These are phyloP conservation scores for Petromus typicus DNA, from an alignment of 2,113 vertebrate species.

Conservation along the genomic window DNA sequence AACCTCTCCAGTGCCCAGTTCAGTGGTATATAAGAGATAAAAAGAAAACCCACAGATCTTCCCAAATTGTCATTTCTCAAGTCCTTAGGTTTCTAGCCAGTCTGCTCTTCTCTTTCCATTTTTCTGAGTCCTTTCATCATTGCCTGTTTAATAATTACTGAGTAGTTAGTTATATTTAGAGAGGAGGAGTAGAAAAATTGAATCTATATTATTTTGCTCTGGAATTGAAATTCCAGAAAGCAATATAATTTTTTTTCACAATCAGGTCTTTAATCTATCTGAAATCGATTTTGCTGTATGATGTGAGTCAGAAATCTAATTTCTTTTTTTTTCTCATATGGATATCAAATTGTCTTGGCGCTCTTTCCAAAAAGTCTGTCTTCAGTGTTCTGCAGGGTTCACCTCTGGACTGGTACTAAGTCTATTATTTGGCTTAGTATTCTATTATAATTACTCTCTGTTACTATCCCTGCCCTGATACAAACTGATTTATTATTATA, in stretches of 20 bases:
- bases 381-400: conserved; percentile 43
- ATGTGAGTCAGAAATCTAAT: conserved; percentile 74
- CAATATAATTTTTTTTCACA: conserved; percentile 78
- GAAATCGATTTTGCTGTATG: conserved; percentile 72
- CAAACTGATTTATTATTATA: conserved; percentile 32
- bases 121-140: conserved; percentile 30
- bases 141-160: conserved; percentile 58
- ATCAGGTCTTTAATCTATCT: conserved; percentile 73
- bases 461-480: neutral
- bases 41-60: neutral
- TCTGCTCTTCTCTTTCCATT: neutral
- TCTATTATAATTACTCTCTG: conserved; percentile 22
- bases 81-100: neutral
- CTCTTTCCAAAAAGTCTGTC: conserved; percentile 57
- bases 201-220: conserved; percentile 58
- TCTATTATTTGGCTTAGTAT: conserved; percentile 7
- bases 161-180: conserved; percentile 61
- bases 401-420: conserved; percentile 31
- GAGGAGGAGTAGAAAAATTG: conserved; percentile 36
- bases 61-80: neutral
- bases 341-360: conserved; percentile 66
- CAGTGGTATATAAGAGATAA: neutral
- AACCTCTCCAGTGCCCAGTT: neutral
- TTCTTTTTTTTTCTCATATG: conserved; percentile 67
- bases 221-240: conserved; percentile 72